phyloP scores from a whole-genome alignment of 2,888 invertebrate genomes.

The Alcis repandata region DNA sequence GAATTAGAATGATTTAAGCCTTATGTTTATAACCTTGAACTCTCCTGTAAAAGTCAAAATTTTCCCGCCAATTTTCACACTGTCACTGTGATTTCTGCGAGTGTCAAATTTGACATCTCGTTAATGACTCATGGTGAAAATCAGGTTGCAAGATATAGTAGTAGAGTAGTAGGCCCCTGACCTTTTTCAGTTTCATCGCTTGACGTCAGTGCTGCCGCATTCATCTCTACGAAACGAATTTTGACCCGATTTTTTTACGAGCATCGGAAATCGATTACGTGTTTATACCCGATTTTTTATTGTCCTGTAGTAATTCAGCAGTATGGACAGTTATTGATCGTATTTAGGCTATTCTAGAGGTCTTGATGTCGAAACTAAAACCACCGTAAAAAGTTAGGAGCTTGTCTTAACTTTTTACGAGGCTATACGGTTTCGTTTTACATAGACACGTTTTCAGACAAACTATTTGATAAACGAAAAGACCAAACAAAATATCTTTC shows the following conservation, averaged over 20 bases:
- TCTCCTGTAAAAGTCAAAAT: no score
- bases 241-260: constrained; percentile 37
- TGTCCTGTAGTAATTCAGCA: constrained; percentile 3
- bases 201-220: constrained; percentile 23
- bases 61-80: no score
- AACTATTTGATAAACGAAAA: no score
- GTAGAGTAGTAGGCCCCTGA: background rate
- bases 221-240: constrained; percentile 9
- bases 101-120: background rate
- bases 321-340: constrained; percentile 17
- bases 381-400: no score
- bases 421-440: no score
- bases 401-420: no score
- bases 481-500: no score
- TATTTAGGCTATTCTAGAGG: no score
- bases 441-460: no score
- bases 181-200: constrained; percentile 4
- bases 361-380: no score
- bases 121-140: background rate
- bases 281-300: constrained; percentile 31
- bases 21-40: no score
- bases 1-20: no score
- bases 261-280: constrained; percentile 32
- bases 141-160: background rate
- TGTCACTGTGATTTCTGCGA: background rate